These are phyloP conservation scores for Lemur catta DNA, from an alignment of 2,797 vertebrate genomes.

Conservation along the genomic window DNA sequence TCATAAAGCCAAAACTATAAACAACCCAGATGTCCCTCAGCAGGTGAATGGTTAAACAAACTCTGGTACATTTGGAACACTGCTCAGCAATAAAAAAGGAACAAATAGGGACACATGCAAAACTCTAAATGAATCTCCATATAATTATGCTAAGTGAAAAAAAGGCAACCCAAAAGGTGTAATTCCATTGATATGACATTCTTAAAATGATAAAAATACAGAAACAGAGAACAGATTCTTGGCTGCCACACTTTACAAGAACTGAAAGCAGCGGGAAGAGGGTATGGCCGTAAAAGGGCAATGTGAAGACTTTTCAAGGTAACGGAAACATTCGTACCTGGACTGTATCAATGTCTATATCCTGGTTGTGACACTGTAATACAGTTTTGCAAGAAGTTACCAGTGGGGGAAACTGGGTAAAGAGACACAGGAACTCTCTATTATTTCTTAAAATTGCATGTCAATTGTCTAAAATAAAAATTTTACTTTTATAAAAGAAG, in stretches of 20 bases:
- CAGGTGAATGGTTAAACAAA: neutral
- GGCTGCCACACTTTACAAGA: neutral
- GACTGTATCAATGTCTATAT: neutral
- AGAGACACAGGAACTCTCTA: neutral
- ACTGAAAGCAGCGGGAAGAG: neutral
- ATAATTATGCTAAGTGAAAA: neutral
- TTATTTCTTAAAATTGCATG: neutral
- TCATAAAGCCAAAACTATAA: neutral
- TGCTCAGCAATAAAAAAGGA: neutral
- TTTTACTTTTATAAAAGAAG: neutral
- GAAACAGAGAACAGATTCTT: neutral
- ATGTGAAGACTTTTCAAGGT: neutral
- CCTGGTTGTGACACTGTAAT: neutral
- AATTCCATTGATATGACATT: neutral
- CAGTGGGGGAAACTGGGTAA: neutral
- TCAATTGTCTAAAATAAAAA: slow-evolving; percentile 23
- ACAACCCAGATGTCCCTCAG: neutral
- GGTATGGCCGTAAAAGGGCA: neutral
- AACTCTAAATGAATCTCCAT: neutral
- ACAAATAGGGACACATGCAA: neutral
- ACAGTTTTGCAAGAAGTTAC: neutral
- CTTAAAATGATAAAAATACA: neutral
- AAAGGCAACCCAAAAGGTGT: neutral
- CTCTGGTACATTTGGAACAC: neutral
- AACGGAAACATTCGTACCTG: neutral